Evolutionary conservation across 2,797 vertebrate genomes (phyloP).

Genomic region (Crocodylus rhombifer): DNA sequence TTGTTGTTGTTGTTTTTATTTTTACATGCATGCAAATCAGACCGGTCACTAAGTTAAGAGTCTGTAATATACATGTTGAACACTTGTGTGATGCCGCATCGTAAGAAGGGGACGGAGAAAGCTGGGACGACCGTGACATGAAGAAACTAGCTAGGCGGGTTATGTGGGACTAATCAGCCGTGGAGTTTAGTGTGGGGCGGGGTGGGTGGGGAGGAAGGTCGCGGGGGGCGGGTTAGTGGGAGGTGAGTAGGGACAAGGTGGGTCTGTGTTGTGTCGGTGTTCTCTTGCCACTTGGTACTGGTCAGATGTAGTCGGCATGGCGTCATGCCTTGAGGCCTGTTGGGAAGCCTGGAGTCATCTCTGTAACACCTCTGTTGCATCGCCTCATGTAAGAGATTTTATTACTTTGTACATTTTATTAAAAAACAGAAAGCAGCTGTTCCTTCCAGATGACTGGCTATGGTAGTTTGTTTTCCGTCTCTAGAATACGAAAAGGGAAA

Average conservation of each 20-base stretch:
- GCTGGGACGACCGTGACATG: constrained; percentile 35
- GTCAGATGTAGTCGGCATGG: background rate
- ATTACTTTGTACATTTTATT: constrained; percentile 78
- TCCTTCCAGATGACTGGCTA: constrained; percentile 49
- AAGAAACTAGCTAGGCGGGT: background rate
- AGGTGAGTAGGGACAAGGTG: constrained; percentile 39
- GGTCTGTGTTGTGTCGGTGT: constrained; percentile 57
- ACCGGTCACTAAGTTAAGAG: constrained; percentile 75
- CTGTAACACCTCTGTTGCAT: constrained; percentile 62
- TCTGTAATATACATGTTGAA: constrained; percentile 79
- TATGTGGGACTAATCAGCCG: constrained; percentile 24
- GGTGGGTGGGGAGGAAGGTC: constrained; percentile 2
- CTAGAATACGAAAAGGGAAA: background rate
- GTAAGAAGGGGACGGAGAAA: constrained; percentile 63
- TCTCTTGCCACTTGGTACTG: constrained; percentile 41
- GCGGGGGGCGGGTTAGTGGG: constrained; percentile 33
- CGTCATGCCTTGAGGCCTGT: background rate
- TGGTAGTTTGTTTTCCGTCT: background rate
- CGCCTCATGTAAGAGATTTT: constrained; percentile 66
- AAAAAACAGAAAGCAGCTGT: constrained; percentile 61
- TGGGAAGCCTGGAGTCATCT: constrained; percentile 41
- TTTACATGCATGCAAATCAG: constrained; percentile 83
- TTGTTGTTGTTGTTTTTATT: constrained; percentile 70
- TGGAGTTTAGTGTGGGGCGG: background rate
- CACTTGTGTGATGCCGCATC: constrained; percentile 70